phyloP scores from a whole-genome alignment of 2,888 invertebrate species.

The Hypercompe scribonia region DNA sequence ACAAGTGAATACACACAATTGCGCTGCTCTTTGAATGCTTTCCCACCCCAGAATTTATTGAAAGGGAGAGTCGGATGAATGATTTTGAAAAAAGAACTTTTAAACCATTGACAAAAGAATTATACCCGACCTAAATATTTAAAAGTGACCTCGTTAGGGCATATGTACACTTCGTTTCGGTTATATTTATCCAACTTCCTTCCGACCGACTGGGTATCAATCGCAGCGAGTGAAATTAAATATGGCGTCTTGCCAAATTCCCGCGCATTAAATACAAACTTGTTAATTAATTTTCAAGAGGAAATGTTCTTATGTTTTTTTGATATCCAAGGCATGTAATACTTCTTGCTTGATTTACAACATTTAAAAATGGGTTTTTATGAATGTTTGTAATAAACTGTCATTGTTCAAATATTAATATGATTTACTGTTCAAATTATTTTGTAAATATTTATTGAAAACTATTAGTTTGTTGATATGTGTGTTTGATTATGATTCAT shows the following conservation, averaged over 20 bases:
- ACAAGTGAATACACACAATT: too few relatives aligned
- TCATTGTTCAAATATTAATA: constrained; percentile 12
- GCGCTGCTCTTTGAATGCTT: too few relatives aligned
- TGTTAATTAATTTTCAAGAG: constrained; percentile 47
- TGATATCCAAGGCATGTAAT: constrained; percentile 18
- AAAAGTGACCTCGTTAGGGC: not conserved
- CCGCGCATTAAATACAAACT: constrained; percentile 38
- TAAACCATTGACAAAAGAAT: not conserved
- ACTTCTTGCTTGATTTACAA: constrained; percentile 20
- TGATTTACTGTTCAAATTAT: constrained; percentile 12
- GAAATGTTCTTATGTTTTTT: constrained; percentile 35
- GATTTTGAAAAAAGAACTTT: not conserved
- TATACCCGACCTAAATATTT: not conserved
- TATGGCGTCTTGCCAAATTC: constrained; percentile 48
- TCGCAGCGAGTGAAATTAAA: constrained; percentile 26
- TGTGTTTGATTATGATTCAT: not conserved
- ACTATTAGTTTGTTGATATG: constrained; percentile 11
- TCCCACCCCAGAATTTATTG: too few relatives aligned
- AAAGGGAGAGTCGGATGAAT: too few relatives aligned
- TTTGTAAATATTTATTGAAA: constrained; percentile 21
- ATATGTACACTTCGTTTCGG: not conserved
- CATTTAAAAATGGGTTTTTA: constrained; percentile 16
- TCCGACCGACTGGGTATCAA: constrained; percentile 41
- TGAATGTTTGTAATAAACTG: constrained; percentile 16
- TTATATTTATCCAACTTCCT: constrained; percentile 34